Percentiles rank a stretch among this genome's conserved stretches.
Conservation (phyloP, 2,888 invertebrate species). For the Xestia xanthographa region DNA sequence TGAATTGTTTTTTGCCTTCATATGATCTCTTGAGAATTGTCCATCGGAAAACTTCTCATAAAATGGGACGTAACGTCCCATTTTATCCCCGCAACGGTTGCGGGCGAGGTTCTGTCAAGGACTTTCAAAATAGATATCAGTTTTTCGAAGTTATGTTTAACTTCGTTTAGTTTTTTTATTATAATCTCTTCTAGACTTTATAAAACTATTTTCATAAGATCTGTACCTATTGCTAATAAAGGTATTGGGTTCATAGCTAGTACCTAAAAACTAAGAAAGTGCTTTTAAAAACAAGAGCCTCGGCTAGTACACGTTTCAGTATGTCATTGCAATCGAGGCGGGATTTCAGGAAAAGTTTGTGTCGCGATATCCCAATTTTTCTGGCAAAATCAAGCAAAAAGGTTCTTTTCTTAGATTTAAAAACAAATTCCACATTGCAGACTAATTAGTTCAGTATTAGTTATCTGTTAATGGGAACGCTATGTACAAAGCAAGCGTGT, state of each 20-base stretch:
- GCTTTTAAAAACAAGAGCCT: neutral
- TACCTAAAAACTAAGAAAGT: neutral
- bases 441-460: neutral
- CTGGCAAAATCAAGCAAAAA: neutral
- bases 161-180: neutral
- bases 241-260: neutral
- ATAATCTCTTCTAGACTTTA: neutral
- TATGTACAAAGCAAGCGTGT: neutral
- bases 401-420: neutral
- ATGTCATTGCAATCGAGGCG: neutral
- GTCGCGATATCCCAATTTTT: neutral
- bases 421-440: neutral
- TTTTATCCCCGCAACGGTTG: too few species aligned
- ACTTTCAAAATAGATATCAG: neutral
- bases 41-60: constrained; percentile 8
- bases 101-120: neutral
- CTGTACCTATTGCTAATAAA: neutral
- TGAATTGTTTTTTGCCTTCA: constrained; percentile 13
- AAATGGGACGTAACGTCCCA: too few species aligned
- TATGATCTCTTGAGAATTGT: constrained; percentile 15
- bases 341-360: neutral
- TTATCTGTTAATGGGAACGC: neutral
- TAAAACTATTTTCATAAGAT: neutral
- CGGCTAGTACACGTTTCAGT: neutral
- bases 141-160: neutral